phyloP scores from a whole-genome alignment of 2,113 vertebrate species.

The Strigops habroptila region DNA sequence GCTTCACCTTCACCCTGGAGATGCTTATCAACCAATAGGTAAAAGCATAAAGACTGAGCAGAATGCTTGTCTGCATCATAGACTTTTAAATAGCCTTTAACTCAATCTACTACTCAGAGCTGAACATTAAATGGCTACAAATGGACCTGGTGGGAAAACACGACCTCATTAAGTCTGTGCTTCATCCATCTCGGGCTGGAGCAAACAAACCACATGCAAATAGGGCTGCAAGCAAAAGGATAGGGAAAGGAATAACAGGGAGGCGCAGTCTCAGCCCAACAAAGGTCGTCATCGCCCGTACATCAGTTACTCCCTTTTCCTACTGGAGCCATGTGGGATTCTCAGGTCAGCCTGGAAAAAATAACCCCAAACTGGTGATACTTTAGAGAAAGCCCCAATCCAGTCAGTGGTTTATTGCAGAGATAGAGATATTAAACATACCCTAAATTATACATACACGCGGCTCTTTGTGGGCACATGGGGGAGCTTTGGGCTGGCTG shows the following conservation, averaged over 20 bases:
- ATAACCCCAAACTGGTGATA: background rate
- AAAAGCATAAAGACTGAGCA: background rate
- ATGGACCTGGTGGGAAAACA: conserved; percentile 41
- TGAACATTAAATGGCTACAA: background rate
- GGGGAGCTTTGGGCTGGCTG: conserved; percentile 3
- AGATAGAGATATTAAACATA: conserved; percentile 4
- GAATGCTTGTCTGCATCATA: background rate
- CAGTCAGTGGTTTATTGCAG: background rate
- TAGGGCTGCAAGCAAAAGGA: background rate
- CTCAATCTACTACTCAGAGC: background rate
- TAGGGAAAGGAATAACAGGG: background rate
- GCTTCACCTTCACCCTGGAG: background rate
- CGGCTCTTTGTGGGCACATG: background rate
- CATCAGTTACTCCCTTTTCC: background rate
- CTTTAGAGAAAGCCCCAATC: background rate
- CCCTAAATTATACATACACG: conserved; percentile 7
- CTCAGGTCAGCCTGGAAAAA: background rate
- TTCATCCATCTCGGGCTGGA: background rate
- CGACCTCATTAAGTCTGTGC: conserved; percentile 29
- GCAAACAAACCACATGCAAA: background rate
- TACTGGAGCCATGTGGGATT: background rate
- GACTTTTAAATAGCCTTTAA: background rate
- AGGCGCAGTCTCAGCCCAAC: background rate
- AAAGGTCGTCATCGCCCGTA: background rate
- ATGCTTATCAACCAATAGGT: background rate